phyloP scores from a whole-genome alignment of 2,888 invertebrate genomes.

The Acanthoscelides obtectus region DNA sequence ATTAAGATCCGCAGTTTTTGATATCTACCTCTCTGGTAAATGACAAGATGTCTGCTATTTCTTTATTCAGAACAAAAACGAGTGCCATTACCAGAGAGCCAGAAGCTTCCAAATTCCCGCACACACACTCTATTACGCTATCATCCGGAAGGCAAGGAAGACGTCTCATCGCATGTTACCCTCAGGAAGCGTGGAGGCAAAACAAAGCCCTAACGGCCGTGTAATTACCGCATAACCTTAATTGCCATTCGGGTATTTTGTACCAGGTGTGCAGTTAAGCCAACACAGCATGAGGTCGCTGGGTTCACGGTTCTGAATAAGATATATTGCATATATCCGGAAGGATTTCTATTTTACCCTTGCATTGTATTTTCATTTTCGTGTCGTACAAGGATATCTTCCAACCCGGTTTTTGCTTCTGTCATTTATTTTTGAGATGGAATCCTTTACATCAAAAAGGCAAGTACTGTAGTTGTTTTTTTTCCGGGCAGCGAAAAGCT shows the following conservation, averaged over 20 bases:
- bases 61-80: too few species aligned
- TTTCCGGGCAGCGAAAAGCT: too few species aligned
- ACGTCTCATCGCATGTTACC: not conserved
- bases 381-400: too few species aligned
- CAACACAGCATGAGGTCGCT: not conserved
- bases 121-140: not conserved
- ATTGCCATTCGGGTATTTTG: not conserved
- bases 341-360: not conserved
- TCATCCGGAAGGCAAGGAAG: not conserved
- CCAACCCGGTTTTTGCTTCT: too few species aligned
- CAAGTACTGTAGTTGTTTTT: too few species aligned
- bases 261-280: not conserved
- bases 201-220: not conserved
- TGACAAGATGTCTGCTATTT: too few species aligned
- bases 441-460: too few species aligned
- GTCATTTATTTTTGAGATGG: too few species aligned
- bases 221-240: not conserved
- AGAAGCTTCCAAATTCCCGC: not conserved
- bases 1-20: too few species aligned
- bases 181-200: not conserved
- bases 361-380: too few species aligned
- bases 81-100: not conserved
- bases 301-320: not conserved
- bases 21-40: too few species aligned
- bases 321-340: not conserved